Conservation (phyloP, 2,113 vertebrate genomes). For the Deroptyus accipitrinus region DNA sequence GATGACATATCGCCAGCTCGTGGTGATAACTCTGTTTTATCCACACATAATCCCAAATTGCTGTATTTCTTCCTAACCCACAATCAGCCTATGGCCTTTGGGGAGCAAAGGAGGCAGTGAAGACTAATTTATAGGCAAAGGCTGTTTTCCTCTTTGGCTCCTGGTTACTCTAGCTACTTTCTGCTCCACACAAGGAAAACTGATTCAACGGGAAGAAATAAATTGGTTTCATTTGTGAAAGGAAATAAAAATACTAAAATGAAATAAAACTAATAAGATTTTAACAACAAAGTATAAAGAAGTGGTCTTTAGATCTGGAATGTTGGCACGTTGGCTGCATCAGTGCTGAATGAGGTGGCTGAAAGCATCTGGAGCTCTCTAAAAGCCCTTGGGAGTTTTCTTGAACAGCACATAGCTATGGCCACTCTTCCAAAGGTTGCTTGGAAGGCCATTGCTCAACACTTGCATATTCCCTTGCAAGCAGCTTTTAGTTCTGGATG, state of each 20-base stretch:
- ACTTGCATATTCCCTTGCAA: not conserved
- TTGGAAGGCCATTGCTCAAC: not conserved
- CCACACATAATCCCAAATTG: conserved; percentile 16
- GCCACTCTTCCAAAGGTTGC: not conserved
- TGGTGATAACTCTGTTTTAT: conserved; percentile 24
- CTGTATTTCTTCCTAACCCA: conserved; percentile 19
- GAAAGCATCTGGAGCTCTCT: not conserved
- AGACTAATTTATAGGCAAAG: conserved; percentile 20
- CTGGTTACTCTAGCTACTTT: not conserved
- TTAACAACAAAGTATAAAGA: not conserved
- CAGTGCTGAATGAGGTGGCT: not conserved
- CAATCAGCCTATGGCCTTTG: not conserved
- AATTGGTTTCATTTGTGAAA: not conserved
- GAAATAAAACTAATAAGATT: not conserved
- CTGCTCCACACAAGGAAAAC: not conserved
- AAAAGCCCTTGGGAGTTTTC: not conserved
- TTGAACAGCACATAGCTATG: not conserved
- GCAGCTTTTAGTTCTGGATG: not conserved
- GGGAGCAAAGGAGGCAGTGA: not conserved
- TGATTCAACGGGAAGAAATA: not conserved
- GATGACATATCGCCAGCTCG: not conserved
- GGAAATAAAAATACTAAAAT: not conserved
- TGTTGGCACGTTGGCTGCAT: not conserved
- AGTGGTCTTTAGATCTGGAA: not conserved
- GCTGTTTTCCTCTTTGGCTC: conserved; percentile 3